Conservation (phyloP, 2,797 vertebrate species). For the Zalophus californianus region DNA sequence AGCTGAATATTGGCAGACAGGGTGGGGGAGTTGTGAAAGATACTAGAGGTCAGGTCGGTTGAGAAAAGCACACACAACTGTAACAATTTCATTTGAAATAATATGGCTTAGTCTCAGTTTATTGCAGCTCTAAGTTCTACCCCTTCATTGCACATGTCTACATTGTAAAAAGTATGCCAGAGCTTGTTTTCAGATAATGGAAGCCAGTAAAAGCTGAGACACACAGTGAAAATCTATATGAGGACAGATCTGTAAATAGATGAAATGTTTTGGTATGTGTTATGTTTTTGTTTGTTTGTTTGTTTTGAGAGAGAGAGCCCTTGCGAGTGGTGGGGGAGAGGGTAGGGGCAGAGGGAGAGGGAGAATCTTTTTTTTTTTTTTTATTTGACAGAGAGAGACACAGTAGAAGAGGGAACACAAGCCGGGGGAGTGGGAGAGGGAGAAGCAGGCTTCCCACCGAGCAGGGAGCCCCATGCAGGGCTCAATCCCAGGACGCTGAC, state of each 20-base stretch:
- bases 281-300: background rate
- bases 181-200: constrained; percentile 65
- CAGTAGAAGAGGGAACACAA: too few species aligned
- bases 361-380: background rate
- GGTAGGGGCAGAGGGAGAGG: background rate
- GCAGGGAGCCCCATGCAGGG: too few species aligned
- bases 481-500: too few species aligned
- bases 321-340: fast-evolving
- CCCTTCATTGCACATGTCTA: constrained; percentile 20
- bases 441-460: too few species aligned
- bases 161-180: background rate
- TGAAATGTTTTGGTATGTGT: constrained; percentile 44
- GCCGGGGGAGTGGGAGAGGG: too few species aligned
- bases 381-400: too few species aligned
- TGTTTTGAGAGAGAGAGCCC: background rate
- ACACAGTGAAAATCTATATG: constrained; percentile 28
- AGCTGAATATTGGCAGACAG: constrained; percentile 51
- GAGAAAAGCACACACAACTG: background rate
- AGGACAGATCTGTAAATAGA: background rate
- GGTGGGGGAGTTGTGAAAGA: background rate
- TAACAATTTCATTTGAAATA: constrained; percentile 34
- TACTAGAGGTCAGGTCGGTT: background rate
- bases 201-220: constrained; percentile 31
- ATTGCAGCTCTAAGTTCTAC: constrained; percentile 50
- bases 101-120: background rate